phyloP scores from a whole-genome alignment of 2,888 invertebrate species.

The Adelognathus sp. region DNA sequence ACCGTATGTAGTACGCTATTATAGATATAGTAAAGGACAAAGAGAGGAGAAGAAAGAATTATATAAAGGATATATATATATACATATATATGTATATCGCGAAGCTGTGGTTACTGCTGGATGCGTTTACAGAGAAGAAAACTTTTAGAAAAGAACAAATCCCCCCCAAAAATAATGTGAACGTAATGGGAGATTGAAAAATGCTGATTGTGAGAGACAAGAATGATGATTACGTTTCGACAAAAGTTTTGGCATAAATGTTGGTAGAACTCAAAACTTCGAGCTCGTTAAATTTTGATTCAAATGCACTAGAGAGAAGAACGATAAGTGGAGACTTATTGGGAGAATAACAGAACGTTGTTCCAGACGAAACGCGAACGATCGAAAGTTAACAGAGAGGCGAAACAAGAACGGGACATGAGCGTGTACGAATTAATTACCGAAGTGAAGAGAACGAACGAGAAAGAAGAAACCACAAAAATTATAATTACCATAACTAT shows the following conservation, averaged over 20 bases:
- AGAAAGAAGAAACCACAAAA: constrained; percentile 22
- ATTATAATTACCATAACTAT: constrained; percentile 48
- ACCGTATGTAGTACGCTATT: constrained; percentile 72
- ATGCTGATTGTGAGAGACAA: constrained; percentile 16
- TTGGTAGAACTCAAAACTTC: constrained; percentile 62
- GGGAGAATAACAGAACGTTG: not conserved
- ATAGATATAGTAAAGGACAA: constrained; percentile 69
- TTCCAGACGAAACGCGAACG: not conserved
- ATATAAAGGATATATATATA: constrained; percentile 69
- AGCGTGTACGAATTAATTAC: constrained; percentile 13
- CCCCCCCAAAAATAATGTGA: constrained; percentile 15
- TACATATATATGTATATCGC: constrained; percentile 75
- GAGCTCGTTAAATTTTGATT: constrained; percentile 68
- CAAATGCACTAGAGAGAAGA: constrained; percentile 45
- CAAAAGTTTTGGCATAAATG: constrained; percentile 33
- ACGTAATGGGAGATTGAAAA: constrained; percentile 15
- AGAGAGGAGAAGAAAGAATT: constrained; percentile 65
- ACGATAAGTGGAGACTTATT: not conserved
- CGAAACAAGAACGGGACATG: not conserved
- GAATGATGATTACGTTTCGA: constrained; percentile 2
- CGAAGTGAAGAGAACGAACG: not conserved
- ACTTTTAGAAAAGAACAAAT: constrained; percentile 49
- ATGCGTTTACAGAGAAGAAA: constrained; percentile 66
- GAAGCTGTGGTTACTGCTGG: constrained; percentile 75
- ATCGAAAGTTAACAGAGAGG: not conserved